phyloP scores from a whole-genome alignment of 2,888 invertebrate species.

The Steinernema hermaphroditum region DNA sequence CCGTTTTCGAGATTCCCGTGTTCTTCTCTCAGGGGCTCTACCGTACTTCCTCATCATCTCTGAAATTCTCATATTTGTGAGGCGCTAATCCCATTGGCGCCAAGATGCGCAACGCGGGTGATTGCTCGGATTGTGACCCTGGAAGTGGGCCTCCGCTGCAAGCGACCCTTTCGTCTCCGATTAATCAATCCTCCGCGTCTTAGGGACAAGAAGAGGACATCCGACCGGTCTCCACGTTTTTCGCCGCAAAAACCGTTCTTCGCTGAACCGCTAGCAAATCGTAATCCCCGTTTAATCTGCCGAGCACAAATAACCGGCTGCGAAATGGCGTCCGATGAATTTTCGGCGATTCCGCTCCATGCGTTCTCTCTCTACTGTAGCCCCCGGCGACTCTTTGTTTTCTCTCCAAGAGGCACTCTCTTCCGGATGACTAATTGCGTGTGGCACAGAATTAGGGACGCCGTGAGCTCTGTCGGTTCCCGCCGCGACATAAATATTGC shows the following conservation, averaged over 20 bases:
- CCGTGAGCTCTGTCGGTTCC: too few species aligned
- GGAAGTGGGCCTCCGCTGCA: slow-evolving; percentile 20
- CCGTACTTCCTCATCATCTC: too few species aligned
- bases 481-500: too few species aligned
- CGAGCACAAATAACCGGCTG: slow-evolving; percentile 24
- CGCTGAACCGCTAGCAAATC: neutral
- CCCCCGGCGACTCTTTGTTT: too few species aligned
- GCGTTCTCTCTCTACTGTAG: neutral
- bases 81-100: too few species aligned
- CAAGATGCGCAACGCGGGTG: neutral
- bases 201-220: neutral
- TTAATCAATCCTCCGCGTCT: slow-evolving; percentile 18
- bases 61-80: too few species aligned
- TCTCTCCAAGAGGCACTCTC: too few species aligned
- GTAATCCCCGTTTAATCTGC: slow-evolving; percentile 6
- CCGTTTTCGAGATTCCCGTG: too few species aligned
- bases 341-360: neutral
- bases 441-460: too few species aligned
- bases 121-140: slow-evolving; percentile 14
- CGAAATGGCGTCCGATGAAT: slow-evolving; percentile 25
- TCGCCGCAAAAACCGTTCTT: neutral
- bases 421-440: too few species aligned
- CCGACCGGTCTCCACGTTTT: too few species aligned
- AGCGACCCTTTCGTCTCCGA: slow-evolving; percentile 22
- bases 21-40: too few species aligned